Conservation (phyloP, 2,888 invertebrate species). For the Morpho achilles region DNA sequence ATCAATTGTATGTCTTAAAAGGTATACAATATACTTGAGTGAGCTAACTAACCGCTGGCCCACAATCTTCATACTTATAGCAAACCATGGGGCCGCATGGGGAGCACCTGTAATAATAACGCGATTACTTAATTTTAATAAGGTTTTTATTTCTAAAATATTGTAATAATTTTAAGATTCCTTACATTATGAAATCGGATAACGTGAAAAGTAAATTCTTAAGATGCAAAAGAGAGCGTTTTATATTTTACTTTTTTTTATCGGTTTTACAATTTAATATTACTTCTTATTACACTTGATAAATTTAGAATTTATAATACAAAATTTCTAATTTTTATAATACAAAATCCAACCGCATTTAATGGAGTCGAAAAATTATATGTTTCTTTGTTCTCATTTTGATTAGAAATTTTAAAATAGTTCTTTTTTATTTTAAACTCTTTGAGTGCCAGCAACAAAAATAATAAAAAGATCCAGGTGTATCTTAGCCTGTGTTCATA, state of each 20-base stretch:
- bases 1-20: background rate
- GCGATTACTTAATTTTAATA: background rate
- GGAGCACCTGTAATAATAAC: constrained; percentile 56
- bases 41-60: constrained; percentile 58
- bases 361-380: constrained; percentile 41
- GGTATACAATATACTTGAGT: background rate
- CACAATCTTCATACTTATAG: constrained; percentile 75
- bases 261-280: constrained; percentile 29
- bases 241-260: constrained; percentile 31
- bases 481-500: constrained; percentile 1
- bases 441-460: constrained; percentile 1
- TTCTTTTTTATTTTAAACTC: background rate
- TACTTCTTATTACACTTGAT: constrained; percentile 23
- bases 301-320: constrained; percentile 36
- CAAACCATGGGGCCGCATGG: constrained; percentile 73
- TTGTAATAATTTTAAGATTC: background rate
- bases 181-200: constrained; percentile 2
- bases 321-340: constrained; percentile 37
- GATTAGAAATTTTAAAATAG: constrained; percentile 13
- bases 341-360: constrained; percentile 46
- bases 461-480: background rate
- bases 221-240: constrained; percentile 31
- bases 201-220: background rate
- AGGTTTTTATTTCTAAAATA: background rate
- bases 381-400: constrained; percentile 34